phyloP scores from a whole-genome alignment of 2,797 vertebrate species.

The Miichthys miiuy region DNA sequence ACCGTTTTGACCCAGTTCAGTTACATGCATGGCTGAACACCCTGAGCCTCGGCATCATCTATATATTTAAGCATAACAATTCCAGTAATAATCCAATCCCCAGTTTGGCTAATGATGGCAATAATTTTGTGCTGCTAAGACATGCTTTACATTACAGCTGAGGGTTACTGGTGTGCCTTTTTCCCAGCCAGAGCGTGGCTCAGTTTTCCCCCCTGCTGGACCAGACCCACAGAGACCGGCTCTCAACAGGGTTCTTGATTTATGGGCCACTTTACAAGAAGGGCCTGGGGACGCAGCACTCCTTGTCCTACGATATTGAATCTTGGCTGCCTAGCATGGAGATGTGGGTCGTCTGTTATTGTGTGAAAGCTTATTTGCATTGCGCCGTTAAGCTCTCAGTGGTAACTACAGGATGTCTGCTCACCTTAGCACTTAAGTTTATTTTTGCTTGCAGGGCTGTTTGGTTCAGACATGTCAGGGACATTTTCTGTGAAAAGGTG shows the following conservation, averaged over 20 bases:
- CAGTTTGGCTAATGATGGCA: constrained; percentile 56
- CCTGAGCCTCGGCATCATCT: constrained; percentile 10
- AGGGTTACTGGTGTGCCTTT: constrained; percentile 15
- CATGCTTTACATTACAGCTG: constrained; percentile 37
- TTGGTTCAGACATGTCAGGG: constrained; percentile 37
- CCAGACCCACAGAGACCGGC: constrained; percentile 70
- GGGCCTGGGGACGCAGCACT: constrained; percentile 72
- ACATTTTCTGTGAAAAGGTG: constrained; percentile 27
- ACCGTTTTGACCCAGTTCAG: constrained; percentile 22
- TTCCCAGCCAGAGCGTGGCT: constrained; percentile 33
- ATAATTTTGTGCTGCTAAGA: constrained; percentile 55
- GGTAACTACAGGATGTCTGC: constrained; percentile 65
- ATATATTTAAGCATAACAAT: constrained; percentile 44
- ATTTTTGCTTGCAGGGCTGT: constrained; percentile 47
- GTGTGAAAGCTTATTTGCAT: constrained; percentile 77
- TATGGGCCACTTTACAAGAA: constrained; percentile 80
- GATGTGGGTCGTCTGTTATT: constrained; percentile 68
- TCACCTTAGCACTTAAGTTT: constrained; percentile 53
- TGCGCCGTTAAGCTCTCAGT: constrained; percentile 61
- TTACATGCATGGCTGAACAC: constrained; percentile 34
- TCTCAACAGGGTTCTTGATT: constrained; percentile 82
- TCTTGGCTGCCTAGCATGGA: constrained; percentile 68
- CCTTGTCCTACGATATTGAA: constrained; percentile 77
- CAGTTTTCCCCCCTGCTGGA: constrained; percentile 41
- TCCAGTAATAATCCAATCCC: constrained; percentile 55